A percentile compares a stretch with the other conserved stretches of the same genome.
Conservation (phyloP, 2,888 invertebrate genomes). For the Anthoptus insignis region DNA sequence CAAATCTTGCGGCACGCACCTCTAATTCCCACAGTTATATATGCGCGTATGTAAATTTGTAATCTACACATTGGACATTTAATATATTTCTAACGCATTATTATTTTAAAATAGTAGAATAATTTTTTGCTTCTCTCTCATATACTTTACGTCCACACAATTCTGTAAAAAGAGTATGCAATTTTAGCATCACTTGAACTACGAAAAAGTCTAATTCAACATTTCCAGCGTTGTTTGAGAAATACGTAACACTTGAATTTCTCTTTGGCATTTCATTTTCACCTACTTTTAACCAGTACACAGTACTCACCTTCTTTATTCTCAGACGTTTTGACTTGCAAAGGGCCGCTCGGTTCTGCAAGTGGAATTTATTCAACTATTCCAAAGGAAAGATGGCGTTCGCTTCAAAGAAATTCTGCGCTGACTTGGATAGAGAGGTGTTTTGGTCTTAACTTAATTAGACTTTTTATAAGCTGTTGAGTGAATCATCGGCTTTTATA, state of each 20-base stretch:
- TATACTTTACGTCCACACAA: no score
- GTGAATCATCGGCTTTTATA: constrained; percentile 27
- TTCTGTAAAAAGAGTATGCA: no score
- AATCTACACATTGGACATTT: no score
- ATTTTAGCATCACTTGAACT: no score
- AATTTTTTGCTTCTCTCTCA: no score
- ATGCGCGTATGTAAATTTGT: no score
- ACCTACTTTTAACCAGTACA: constrained; percentile 10
- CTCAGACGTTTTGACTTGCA: constrained; percentile 28
- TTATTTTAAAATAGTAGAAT: no score
- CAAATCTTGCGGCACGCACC: no score
- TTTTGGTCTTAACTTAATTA: constrained; percentile 16
- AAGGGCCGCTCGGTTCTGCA: constrained; percentile 18
- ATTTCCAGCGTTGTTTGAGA: neutral
- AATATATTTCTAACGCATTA: no score
- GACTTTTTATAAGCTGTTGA: constrained; percentile 13
- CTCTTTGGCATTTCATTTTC: constrained; percentile 12
- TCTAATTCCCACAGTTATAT: no score
- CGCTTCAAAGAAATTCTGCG: constrained; percentile 34
- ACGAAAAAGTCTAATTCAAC: no score
- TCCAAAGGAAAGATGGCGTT: constrained; percentile 31
- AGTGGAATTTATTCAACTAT: constrained; percentile 31
- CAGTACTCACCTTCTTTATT: constrained; percentile 19
- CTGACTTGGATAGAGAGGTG: constrained; percentile 7
- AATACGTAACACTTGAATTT: neutral